Percentiles rank a stretch among this genome's conserved stretches.
phyloP scores from a whole-genome alignment of 2,797 vertebrate genomes.

The Cygnus olor region DNA sequence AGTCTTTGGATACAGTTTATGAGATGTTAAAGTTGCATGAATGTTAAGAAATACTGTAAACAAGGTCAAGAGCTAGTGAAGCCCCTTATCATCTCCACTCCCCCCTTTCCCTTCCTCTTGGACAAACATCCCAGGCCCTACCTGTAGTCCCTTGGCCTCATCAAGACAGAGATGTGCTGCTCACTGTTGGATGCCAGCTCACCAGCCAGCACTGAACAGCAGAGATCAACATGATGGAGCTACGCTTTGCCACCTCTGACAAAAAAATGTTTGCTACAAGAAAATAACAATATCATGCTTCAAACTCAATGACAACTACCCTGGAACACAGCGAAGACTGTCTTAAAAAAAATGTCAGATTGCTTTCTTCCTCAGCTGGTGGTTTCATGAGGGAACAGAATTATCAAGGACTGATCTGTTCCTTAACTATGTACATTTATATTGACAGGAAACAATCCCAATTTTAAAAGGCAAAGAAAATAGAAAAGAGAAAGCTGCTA shows the following conservation, averaged over 20 bases:
- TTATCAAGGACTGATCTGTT: neutral
- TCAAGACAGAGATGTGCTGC: neutral
- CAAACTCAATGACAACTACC: neutral
- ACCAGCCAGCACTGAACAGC: neutral
- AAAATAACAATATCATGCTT: neutral
- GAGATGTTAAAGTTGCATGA: neutral
- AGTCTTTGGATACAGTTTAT: neutral
- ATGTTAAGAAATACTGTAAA: neutral
- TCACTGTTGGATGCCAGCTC: neutral
- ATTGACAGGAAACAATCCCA: neutral
- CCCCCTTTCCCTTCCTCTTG: neutral
- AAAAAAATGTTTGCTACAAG: neutral
- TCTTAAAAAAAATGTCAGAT: neutral
- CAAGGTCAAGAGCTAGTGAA: neutral
- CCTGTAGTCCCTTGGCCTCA: neutral
- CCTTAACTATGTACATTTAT: neutral
- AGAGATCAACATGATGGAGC: neutral
- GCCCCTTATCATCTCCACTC: neutral
- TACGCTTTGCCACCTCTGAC: neutral
- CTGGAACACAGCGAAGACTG: neutral
- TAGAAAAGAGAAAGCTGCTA: neutral
- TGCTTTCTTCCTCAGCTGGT: neutral
- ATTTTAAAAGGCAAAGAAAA: neutral
- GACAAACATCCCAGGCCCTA: neutral
- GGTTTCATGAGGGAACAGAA: neutral